These are phyloP conservation scores for Temnothorax rugatulus DNA, from an alignment of 2,888 invertebrate genomes.

Conservation along the genomic window DNA sequence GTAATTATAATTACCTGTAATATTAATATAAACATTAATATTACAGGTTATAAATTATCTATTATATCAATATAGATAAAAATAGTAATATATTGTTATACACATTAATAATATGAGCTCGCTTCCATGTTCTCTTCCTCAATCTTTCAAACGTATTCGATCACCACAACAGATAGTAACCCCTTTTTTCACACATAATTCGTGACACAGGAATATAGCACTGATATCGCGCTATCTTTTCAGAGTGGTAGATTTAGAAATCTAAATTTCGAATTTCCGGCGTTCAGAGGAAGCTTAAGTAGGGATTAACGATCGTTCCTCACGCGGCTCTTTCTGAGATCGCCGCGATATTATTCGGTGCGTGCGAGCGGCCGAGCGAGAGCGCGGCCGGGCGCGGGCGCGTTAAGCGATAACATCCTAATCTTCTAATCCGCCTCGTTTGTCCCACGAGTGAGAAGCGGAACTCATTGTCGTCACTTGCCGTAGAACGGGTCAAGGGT, in stretches of 20 bases:
- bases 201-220: not conserved
- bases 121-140: no score
- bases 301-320: not conserved
- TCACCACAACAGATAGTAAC: not conserved
- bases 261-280: constrained; percentile 7
- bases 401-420: constrained; percentile 68
- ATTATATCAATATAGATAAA: no score
- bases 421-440: constrained; percentile 73
- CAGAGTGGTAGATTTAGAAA: not conserved
- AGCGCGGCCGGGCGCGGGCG: constrained; percentile 17
- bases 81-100: not conserved
- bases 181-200: not conserved
- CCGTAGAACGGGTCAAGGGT: constrained; percentile 71
- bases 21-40: no score
- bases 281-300: not conserved
- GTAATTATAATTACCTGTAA: not conserved
- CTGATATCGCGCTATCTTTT: not conserved
- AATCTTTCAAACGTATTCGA: not conserved
- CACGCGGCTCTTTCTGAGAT: constrained; percentile 36
- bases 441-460: constrained; percentile 70
- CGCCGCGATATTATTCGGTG: constrained; percentile 47
- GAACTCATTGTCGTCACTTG: constrained; percentile 67
- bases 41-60: no score
- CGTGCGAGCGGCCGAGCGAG: constrained; percentile 39
- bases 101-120: not conserved